Conservation (phyloP, 1,140 invertebrate species). For the Microplitis demolitor region DNA sequence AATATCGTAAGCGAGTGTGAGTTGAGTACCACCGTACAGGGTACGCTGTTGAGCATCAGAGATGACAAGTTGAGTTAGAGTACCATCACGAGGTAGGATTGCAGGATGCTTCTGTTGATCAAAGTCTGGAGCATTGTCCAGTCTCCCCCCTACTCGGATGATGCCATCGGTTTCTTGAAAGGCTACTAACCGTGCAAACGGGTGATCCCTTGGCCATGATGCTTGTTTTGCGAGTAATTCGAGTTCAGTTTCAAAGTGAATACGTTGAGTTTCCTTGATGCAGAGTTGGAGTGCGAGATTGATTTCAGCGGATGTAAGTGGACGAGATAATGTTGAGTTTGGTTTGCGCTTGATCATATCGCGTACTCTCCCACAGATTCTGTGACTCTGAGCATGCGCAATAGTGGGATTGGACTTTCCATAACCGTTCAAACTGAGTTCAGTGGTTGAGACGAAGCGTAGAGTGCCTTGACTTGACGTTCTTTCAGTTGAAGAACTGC, state of each 20-base stretch:
- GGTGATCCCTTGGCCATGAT: background rate
- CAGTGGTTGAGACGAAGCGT: no score
- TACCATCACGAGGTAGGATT: constrained; percentile 29
- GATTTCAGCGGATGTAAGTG: no score
- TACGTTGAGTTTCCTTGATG: background rate
- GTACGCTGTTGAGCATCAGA: constrained; percentile 36
- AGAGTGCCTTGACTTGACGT: no score
- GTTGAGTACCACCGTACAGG: constrained; percentile 34
- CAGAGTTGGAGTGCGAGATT: no score
- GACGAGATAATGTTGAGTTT: no score
- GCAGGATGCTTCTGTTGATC: constrained; percentile 31
- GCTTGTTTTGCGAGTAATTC: background rate
- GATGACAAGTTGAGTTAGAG: constrained; percentile 35
- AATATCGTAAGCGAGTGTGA: constrained; percentile 30
- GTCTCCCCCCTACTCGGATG: background rate
- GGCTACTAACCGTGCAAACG: background rate
- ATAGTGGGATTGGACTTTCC: no score
- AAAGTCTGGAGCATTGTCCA: background rate
- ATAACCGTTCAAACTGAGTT: no score
- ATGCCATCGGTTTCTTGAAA: background rate
- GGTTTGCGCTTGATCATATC: no score
- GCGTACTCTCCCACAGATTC: no score
- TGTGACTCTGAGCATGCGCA: no score
- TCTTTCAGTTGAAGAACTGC: no score
- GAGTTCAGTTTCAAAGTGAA: background rate